Evolutionary conservation across 2,113 vertebrate genomes (phyloP), one percentile per base, ranked within the genome.

Genomic region (Danio rerio): DNA sequence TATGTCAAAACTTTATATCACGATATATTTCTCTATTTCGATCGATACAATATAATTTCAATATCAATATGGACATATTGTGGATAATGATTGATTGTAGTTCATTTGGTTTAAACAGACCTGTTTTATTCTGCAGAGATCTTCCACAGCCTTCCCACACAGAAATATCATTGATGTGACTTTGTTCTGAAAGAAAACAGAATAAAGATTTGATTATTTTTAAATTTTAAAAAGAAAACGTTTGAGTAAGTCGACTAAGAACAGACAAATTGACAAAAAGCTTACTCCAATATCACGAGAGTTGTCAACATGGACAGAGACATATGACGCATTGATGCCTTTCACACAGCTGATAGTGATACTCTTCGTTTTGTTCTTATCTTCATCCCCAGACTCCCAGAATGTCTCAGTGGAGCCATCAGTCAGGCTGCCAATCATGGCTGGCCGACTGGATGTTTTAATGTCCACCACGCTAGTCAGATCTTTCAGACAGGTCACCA

Each of bases 321-420:
- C 96, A 0, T 96, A 98, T 79, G 95, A 94, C 13, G 96, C 95
- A 42, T 96, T 98, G 80, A 99, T 96, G 91, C 97, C 98, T 91
- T 99, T 99, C 7, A 99, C 95, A 83, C 98, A 99, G 89, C 96
- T 97, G 82, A 99, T 96, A 16, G 97, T 98, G 86, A 99, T 96
- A 87, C 95, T 99, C 90, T 99, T 99, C 18, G 97, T 98, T 93
- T 99, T 99, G 92, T 99, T 99, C 91, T 99, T 99, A 90, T 99
- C 98, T 89, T 99, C 98, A 84, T 99, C 98, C 88, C 98, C 98
- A 47, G 98, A 99, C 79, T 99, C 98, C 98, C 98, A 99, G 90
- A 99, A 99, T 0, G 98, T 99, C 93, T 99, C 98, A 1, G 98
- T 99, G 78, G 98, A 99, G 16, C 98, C 95, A 80, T 99, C 98